phyloP scores from a whole-genome alignment of 2,888 invertebrate genomes.

The Notocelia uddmanniana region DNA sequence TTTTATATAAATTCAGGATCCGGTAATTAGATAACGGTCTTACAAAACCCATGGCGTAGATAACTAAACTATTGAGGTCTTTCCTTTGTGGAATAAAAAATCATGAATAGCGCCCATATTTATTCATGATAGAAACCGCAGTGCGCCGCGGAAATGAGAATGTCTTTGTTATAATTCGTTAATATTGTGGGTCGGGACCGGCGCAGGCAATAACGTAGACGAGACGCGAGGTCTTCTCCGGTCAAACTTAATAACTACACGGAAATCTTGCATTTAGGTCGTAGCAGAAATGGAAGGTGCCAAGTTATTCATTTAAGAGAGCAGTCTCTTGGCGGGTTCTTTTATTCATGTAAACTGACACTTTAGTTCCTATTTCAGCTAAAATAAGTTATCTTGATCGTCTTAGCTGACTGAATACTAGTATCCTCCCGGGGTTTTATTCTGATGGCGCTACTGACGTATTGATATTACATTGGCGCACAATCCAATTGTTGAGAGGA shows the following conservation, averaged over 20 bases:
- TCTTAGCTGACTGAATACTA: neutral
- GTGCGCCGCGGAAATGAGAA: conserved; percentile 55
- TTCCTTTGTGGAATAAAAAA: conserved; percentile 49
- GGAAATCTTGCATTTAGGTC: conserved; percentile 22
- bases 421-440: too few species aligned
- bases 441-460: too few species aligned
- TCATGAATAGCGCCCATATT: conserved; percentile 58
- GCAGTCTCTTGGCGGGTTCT: neutral
- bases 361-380: conserved; percentile 1
- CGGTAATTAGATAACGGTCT: too few species aligned
- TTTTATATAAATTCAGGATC: too few species aligned
- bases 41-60: too few species aligned
- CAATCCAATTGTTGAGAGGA: too few species aligned
- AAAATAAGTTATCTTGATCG: neutral
- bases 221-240: conserved; percentile 31
- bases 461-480: too few species aligned
- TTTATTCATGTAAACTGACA: neutral
- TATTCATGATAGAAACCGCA: conserved; percentile 59
- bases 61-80: conserved; percentile 38
- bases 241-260: conserved; percentile 39
- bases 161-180: conserved; percentile 53
- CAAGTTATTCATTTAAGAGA: conserved; percentile 17
- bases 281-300: conserved; percentile 17
- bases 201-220: conserved; percentile 34
- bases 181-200: conserved; percentile 33